Conservation (phyloP, 2,797 vertebrate species). For the Megaceryle alcyon region DNA sequence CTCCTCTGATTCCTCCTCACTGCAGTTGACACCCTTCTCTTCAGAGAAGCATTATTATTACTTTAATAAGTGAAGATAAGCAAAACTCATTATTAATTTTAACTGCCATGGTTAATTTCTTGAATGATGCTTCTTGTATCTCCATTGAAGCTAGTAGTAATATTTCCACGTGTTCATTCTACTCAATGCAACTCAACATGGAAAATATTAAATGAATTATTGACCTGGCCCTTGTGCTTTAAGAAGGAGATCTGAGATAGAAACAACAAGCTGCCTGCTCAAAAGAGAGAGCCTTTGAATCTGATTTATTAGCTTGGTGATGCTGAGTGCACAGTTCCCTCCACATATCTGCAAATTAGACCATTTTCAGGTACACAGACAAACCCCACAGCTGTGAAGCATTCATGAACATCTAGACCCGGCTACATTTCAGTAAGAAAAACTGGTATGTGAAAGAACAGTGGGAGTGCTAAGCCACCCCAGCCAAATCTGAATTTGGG, state of each 20-base stretch:
- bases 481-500: background rate
- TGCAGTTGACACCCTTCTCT: background rate
- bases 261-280: background rate
- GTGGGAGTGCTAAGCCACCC: background rate
- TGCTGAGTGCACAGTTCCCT: background rate
- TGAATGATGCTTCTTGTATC: background rate
- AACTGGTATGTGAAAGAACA: background rate
- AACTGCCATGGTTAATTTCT: background rate
- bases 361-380: background rate
- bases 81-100: background rate
- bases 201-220: background rate
- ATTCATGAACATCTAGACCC: background rate
- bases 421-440: background rate
- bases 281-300: background rate
- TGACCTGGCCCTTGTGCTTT: background rate
- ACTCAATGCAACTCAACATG: background rate
- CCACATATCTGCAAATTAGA: background rate
- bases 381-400: background rate
- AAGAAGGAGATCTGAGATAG: background rate
- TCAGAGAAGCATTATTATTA: background rate
- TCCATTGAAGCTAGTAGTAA: background rate
- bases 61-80: background rate
- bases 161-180: background rate
- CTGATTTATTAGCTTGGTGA: background rate
- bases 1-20: background rate